These are phyloP conservation scores for Tiliacea citrago DNA, from an alignment of 2,888 invertebrate genomes.

Conservation along the genomic window DNA sequence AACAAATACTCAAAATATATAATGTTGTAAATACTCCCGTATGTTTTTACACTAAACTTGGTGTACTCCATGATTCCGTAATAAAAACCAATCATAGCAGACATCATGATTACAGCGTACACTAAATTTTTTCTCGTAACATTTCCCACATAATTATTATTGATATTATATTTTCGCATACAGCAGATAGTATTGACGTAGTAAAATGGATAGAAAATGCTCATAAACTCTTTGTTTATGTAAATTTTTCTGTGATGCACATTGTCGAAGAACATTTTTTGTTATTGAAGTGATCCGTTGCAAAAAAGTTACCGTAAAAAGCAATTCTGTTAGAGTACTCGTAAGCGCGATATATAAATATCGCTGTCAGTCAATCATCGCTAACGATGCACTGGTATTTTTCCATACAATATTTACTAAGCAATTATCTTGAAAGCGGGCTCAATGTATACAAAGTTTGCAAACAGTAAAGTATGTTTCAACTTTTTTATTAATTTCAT, in stretches of 20 bases:
- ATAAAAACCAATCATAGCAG: slow-evolving; percentile 23
- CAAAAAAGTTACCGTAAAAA: background rate
- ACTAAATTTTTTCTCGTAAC: slow-evolving; percentile 34
- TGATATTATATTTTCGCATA: slow-evolving; percentile 48
- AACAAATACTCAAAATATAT: slow-evolving; percentile 41
- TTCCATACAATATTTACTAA: slow-evolving; percentile 2
- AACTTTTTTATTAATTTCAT: slow-evolving; percentile 22
- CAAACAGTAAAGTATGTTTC: background rate
- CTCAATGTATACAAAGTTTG: slow-evolving; percentile 6
- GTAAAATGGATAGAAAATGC: slow-evolving; percentile 48
- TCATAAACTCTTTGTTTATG: slow-evolving; percentile 28
- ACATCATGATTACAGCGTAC: slow-evolving; percentile 8
- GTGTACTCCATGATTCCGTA: slow-evolving; percentile 16
- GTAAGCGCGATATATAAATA: background rate
- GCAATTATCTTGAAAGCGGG: slow-evolving; percentile 37
- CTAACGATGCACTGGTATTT: slow-evolving; percentile 17
- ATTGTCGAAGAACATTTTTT: slow-evolving; percentile 2
- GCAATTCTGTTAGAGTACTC: background rate
- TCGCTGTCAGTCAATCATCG: background rate
- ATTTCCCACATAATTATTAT: slow-evolving; percentile 24
- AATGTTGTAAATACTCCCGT: slow-evolving; percentile 31
- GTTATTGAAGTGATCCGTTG: background rate
- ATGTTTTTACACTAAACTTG: background rate
- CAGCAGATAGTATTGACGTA: slow-evolving; percentile 20
- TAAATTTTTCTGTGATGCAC: background rate